Percentiles rank a stretch among this genome's conserved stretches.
phyloP scores from a whole-genome alignment of 2,113 vertebrate genomes.

The Ciconia stormi region DNA sequence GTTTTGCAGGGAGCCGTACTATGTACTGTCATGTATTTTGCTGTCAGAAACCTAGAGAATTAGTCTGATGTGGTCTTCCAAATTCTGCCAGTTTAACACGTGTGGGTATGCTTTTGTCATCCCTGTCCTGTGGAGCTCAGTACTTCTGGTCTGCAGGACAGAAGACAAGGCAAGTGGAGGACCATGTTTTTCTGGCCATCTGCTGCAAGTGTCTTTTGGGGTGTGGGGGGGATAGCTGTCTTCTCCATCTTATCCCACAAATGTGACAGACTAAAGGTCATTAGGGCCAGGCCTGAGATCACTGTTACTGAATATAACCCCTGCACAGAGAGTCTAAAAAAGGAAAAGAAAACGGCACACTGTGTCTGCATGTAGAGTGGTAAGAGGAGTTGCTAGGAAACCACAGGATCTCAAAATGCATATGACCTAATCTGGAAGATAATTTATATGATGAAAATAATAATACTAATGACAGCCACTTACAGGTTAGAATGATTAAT shows the following conservation, averaged over 20 bases:
- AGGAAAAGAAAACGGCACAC: slow-evolving; percentile 43
- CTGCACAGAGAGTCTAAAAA: slow-evolving; percentile 41
- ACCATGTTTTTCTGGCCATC: background rate
- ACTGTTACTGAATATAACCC: slow-evolving; percentile 48
- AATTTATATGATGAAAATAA: slow-evolving; percentile 68
- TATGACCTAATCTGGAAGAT: slow-evolving; percentile 69
- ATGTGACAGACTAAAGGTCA: slow-evolving; percentile 19
- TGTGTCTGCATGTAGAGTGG: slow-evolving; percentile 47
- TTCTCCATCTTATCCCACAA: background rate
- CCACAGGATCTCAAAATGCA: slow-evolving; percentile 64
- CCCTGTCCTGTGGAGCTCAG: background rate
- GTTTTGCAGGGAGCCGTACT: background rate
- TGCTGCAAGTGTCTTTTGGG: background rate
- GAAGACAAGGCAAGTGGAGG: background rate
- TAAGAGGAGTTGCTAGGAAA: slow-evolving; percentile 68
- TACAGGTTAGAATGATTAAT: slow-evolving; percentile 57
- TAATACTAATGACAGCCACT: slow-evolving; percentile 68
- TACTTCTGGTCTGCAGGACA: background rate
- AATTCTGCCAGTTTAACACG: background rate
- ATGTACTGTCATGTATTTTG: accelerated
- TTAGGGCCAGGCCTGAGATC: slow-evolving; percentile 41
- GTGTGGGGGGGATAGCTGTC: accelerated
- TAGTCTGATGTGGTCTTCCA: background rate
- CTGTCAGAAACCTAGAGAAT: background rate
- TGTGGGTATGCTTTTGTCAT: background rate